Base-by-base conservation (phyloP, 2,888 invertebrate species). In the Pandemis cinnamomeana region DNA sequence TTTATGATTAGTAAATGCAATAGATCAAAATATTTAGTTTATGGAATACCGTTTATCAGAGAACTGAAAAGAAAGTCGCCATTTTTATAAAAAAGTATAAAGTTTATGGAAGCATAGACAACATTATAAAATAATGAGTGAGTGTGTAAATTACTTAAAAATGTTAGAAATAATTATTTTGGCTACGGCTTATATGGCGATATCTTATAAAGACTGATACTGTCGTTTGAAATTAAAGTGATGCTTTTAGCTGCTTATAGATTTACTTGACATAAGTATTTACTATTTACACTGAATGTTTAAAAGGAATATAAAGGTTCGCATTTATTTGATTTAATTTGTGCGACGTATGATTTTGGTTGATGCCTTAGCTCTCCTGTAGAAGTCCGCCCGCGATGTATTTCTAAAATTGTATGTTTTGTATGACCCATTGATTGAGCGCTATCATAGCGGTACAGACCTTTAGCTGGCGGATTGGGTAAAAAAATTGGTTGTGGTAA, bases 151-250 rank as follows among this genome's bases (percentile, higher is more conserved):
- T 53, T 55, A 74, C 53, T 70, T 67, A 66, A 72, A 58, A 72
- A 13, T 46, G 42, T 36, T 70, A 71, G 66, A 67, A 48, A 68
- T 63, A 44, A 73, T 61, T 61, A 62, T 55, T 74, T 74, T 70
- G 67, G 70, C 70, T 74, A 10, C 53, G 67, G 51, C 55, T 68
- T 67, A 27, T 73, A 74, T 67, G 74, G 71, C 74, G 74, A 74
- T 74, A 74, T 74, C 74, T 74, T 74, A 55, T 71, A 62, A 73
- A 74, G 74, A 74, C 74, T 74, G 74, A 74, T 61, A 42, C 61
- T 67, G 71, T 74, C 70, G 70, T 60, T 36, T 61, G 71, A 74
- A 74, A 73, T 73, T 73, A 66, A 67, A 71, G 74, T 74, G 70
- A 74, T 71, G 74, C 74, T 74, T 73, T 67, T 74, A 66, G 74